Percentiles rank a stretch among this genome's conserved stretches.
phyloP scores from a whole-genome alignment of 2,888 invertebrate species.

The Hydraecia micacea region DNA sequence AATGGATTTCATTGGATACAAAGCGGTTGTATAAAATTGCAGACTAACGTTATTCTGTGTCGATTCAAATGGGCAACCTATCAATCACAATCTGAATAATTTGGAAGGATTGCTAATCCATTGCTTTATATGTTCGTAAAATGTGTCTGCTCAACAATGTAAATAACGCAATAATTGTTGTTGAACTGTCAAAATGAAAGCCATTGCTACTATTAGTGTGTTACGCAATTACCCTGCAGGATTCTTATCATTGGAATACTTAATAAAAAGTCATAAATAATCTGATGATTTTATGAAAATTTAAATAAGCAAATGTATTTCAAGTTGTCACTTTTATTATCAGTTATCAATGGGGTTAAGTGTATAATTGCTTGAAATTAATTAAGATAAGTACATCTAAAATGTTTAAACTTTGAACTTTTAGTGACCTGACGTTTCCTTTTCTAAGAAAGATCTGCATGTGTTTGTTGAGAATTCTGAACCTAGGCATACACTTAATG shows the following conservation, averaged over 20 bases:
- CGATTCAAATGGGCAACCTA: neutral
- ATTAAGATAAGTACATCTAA: neutral
- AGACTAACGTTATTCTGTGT: neutral
- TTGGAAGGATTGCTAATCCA: neutral
- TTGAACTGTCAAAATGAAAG: neutral
- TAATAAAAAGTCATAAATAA: neutral
- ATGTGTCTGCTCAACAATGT: no score
- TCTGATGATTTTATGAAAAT: constrained; percentile 2
- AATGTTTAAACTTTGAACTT: constrained; percentile 8
- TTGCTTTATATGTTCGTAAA: neutral
- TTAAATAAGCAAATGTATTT: neutral
- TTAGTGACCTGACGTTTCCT: neutral
- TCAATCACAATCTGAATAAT: neutral
- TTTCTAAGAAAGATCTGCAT: constrained; percentile 6
- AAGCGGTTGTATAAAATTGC: neutral
- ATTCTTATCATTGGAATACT: neutral
- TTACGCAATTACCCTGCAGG: no score
- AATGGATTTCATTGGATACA: neutral
- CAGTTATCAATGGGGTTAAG: neutral
- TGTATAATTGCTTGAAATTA: neutral
- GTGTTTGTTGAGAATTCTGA: neutral
- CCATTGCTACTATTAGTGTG: neutral
- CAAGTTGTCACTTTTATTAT: neutral
- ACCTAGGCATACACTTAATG: neutral
- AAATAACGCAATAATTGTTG: no score